These are phyloP conservation scores for Psettodes erumei DNA, from an alignment of 2,113 vertebrate species.

Conservation along the genomic window DNA sequence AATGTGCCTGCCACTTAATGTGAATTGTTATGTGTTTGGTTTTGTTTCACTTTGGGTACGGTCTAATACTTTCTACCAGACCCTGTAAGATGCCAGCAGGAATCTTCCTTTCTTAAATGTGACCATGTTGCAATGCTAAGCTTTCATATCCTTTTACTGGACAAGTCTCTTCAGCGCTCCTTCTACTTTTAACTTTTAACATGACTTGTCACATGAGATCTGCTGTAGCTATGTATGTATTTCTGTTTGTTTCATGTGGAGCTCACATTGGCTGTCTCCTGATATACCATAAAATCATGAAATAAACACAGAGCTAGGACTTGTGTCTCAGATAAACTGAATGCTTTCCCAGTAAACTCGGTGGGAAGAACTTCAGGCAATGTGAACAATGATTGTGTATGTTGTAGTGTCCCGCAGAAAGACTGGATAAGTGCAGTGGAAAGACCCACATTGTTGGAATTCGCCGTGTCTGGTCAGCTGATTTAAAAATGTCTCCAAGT, in stretches of 20 bases:
- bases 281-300: slow-evolving; percentile 18
- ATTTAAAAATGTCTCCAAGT: slow-evolving; percentile 27
- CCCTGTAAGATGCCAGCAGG: neutral
- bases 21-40: neutral
- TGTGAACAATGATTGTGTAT: slow-evolving; percentile 49
- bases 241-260: slow-evolving; percentile 7
- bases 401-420: slow-evolving; percentile 21
- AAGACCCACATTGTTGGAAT: slow-evolving; percentile 46
- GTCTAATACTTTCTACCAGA: neutral
- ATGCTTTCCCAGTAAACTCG: slow-evolving; percentile 4
- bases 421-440: slow-evolving; percentile 31
- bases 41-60: neutral
- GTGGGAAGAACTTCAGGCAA: slow-evolving; percentile 33
- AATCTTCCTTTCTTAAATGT: neutral
- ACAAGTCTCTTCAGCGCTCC: neutral
- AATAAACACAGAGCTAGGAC: slow-evolving; percentile 28
- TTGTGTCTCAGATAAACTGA: slow-evolving; percentile 9
- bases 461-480: slow-evolving; percentile 66
- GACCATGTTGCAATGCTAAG: neutral
- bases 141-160: slow-evolving; percentile 26
- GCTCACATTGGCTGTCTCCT: slow-evolving; percentile 1
- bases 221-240: neutral
- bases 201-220: neutral
- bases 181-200: neutral
- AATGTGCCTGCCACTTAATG: slow-evolving; percentile 24